Percentiles rank a stretch among this genome's conserved stretches.
phyloP scores from a whole-genome alignment of 1,140 invertebrate genomes.

The Diploscapter pachys region DNA sequence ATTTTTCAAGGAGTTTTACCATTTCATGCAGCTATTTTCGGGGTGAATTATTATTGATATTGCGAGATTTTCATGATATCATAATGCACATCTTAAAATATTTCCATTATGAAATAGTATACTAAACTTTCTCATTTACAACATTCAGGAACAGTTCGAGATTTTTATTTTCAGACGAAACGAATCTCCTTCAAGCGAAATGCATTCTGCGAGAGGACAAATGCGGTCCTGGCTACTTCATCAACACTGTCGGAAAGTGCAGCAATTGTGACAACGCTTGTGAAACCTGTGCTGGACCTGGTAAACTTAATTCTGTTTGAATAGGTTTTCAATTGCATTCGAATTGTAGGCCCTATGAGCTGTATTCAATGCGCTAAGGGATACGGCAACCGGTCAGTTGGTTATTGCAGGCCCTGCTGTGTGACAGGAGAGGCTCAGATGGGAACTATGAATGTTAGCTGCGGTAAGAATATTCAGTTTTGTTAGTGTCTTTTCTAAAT shows the following conservation, averaged over 20 bases:
- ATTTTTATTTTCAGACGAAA: conserved; percentile 38
- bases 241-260: conserved; percentile 40
- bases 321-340: conserved; percentile 6
- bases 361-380: conserved; percentile 48
- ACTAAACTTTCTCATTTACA: neutral
- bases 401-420: conserved; percentile 55
- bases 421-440: conserved; percentile 15
- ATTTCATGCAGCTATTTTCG: neutral
- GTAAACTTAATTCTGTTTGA: conserved; percentile 23
- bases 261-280: conserved; percentile 51
- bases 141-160: neutral
- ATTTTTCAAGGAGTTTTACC: too few species aligned
- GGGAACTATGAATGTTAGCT: too few species aligned
- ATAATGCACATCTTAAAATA: neutral
- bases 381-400: conserved; percentile 49
- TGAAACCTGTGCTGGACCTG: conserved; percentile 54
- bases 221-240: conserved; percentile 50
- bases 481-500: conserved; percentile 14
- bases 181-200: conserved; percentile 49
- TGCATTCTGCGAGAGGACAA: conserved; percentile 50
- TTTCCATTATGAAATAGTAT: neutral
- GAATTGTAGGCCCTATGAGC: conserved; percentile 37
- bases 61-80: neutral
- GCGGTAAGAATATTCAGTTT: conserved; percentile 33
- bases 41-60: neutral